Percentiles rank a stretch among this genome's conserved stretches.
Evolutionary conservation across 2,888 invertebrate genomes (phyloP).

Genomic region (Sphecodes monilicornis): DNA sequence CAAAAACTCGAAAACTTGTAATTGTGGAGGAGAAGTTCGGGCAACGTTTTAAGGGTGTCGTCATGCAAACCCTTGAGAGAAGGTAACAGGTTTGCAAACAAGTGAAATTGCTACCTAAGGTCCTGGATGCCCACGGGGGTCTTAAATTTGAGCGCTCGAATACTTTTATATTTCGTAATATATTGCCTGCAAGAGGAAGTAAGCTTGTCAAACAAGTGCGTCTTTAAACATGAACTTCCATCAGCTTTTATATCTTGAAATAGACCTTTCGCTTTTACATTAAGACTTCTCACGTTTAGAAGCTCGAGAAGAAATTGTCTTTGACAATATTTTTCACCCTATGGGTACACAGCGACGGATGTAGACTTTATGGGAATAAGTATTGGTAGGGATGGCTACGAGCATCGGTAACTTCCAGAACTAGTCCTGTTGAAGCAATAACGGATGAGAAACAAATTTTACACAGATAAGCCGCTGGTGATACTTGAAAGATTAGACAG

Average conservation of each 20-base stretch:
- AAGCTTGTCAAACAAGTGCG: background rate
- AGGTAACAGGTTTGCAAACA: constrained; percentile 17
- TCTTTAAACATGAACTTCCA: constrained; percentile 1
- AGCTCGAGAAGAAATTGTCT: too few species aligned
- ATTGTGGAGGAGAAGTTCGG: constrained; percentile 5
- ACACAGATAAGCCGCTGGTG: too few species aligned
- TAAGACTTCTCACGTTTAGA: constrained; percentile 4
- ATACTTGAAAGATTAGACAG: background rate
- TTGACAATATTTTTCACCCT: background rate
- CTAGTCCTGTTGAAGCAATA: too few species aligned
- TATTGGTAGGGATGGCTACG: too few species aligned
- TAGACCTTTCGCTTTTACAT: background rate
- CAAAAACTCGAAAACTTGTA: constrained; percentile 20
- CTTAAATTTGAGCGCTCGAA: constrained; percentile 15
- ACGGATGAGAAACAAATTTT: too few species aligned
- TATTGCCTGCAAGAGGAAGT: constrained; percentile 9
- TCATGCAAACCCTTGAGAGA: background rate
- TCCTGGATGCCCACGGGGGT: background rate
- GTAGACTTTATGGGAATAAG: too few species aligned
- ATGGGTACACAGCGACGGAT: too few species aligned
- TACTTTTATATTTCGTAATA: constrained; percentile 20
- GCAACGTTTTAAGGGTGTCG: constrained; percentile 7
- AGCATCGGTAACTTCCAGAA: too few species aligned
- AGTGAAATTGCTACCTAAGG: constrained; percentile 17
- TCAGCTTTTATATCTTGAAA: background rate